Base-by-base conservation (phyloP, 2,888 invertebrate genomes). In the Pantelozetes paolii region DNA sequence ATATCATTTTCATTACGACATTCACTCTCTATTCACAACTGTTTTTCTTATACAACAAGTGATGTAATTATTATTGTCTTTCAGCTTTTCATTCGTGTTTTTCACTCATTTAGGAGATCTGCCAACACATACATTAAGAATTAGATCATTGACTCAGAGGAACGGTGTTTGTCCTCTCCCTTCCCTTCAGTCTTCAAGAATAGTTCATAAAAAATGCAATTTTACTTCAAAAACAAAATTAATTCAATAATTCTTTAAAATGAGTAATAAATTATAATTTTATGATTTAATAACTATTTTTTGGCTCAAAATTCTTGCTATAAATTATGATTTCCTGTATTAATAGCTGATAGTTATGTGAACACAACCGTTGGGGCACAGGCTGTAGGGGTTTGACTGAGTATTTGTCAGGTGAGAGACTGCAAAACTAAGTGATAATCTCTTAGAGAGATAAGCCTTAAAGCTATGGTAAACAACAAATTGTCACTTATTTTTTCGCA, bases 391-490 rank as follows among this genome's bases (percentile, higher is more conserved):
- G 20, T 20, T 59, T 30, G 8, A 32, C 32, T 30, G 30, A 2
- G 15, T 2, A 32, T 13, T 62, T 32, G 26, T 26, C 62, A 62
- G 62, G 18, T 62, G 62, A 62, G 62, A 36, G 26, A 36, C 62
- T 32, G 32, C n/a, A n/a, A n/a, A n/a, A n/a, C n/a, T 32, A 20
- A 62, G 62, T 62, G 62, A 62, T 62, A 62, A 62, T 62, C 62
- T 62, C 32, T 62, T 62, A 26, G 26, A 62, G 62, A 6, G 62
- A 62, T 62, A 62, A 62, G 54, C 36, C 36, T 62, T 62, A 62
- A 59, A 28, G 23, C 23, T 9, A 30, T 3, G 36, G 32, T 32
- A 62, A 62, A 62, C 30, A 62, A 62, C 62, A 62, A 62, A 62
- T 62, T 62, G 62, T n/a, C 62, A 32, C 62, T 62, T 62, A 62